Percentiles rank a stretch among this genome's conserved stretches.
Conservation (phyloP, 30 jellyfish, hydroid and myxozoan species). For the Aurelia aurita complex sp. Pacific region DNA sequence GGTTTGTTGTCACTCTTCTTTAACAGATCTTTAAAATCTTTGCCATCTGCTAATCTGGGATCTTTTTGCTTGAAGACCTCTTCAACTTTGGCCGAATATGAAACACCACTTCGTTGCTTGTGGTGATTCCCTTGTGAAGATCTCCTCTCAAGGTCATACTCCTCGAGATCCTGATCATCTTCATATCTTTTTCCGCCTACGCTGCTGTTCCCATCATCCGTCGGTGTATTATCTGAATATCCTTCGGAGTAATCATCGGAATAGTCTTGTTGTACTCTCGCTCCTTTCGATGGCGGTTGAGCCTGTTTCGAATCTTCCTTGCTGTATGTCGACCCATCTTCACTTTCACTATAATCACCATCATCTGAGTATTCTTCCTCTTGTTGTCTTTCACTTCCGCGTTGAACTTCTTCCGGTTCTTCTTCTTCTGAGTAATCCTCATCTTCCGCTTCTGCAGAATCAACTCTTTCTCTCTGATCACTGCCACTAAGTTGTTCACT, state of each 20-base stretch:
- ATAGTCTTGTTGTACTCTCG: background rate
- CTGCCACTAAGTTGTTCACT: background rate
- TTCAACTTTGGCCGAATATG: conserved; percentile 58
- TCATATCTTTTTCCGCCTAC: conserved; percentile 52
- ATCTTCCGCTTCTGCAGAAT: conserved; percentile 10
- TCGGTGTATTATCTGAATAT: conserved; percentile 59
- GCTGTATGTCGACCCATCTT: background rate
- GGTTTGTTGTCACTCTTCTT: conserved; percentile 59
- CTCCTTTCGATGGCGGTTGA: conserved; percentile 4
- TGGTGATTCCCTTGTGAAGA: conserved; percentile 7
- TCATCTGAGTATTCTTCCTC: conserved; percentile 32
- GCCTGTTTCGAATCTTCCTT: background rate
- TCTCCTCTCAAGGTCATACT: conserved; percentile 35
- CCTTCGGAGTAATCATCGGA: conserved; percentile 66
- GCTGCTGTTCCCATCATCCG: conserved; percentile 66
- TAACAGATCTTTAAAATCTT: conserved; percentile 82
- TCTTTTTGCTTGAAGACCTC: conserved; percentile 81
- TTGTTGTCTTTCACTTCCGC: background rate
- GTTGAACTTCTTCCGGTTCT: background rate
- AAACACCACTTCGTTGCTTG: conserved; percentile 6
- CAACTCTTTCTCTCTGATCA: conserved; percentile 14
- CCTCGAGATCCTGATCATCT: conserved; percentile 62
- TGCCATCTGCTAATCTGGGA: conserved; percentile 90
- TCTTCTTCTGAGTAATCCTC: conserved; percentile 44
- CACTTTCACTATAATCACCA: conserved; percentile 45